phyloP scores from a whole-genome alignment of 2,797 vertebrate genomes.

The Bovichtus diacanthus region DNA sequence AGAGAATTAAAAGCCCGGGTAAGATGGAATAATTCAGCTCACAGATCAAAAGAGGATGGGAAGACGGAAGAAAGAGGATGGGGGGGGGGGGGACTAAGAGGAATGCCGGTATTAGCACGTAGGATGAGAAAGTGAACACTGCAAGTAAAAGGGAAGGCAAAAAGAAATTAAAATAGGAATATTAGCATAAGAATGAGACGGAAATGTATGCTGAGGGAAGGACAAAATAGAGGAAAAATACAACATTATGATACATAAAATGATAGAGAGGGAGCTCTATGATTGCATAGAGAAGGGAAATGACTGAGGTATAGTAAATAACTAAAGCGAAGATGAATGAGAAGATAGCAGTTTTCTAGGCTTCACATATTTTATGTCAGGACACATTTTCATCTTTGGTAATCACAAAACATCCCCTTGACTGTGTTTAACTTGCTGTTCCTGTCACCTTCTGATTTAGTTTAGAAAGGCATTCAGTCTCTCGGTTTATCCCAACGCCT shows the following conservation, averaged over 20 bases:
- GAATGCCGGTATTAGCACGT: slow-evolving; percentile 66
- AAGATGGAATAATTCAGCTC: slow-evolving; percentile 82
- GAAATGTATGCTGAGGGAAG: slow-evolving; percentile 42
- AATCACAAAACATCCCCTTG: slow-evolving; percentile 38
- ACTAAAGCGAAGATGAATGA: slow-evolving; percentile 30
- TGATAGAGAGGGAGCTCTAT: slow-evolving; percentile 6
- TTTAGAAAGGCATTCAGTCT: slow-evolving; percentile 28
- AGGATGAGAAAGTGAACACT: slow-evolving; percentile 56
- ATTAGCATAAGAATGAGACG: slow-evolving; percentile 71
- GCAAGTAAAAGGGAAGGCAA: slow-evolving; percentile 51
- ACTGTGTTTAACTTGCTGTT: slow-evolving; percentile 31
- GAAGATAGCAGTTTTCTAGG: slow-evolving; percentile 24
- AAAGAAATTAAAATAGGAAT: slow-evolving; percentile 56
- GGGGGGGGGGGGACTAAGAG: slow-evolving; percentile 36
- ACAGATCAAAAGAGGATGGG: slow-evolving; percentile 73
- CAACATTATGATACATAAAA: slow-evolving; percentile 38
- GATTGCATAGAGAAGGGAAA: slow-evolving; percentile 30
- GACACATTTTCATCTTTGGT: slow-evolving; percentile 40
- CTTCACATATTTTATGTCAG: slow-evolving; percentile 17
- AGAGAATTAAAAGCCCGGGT: slow-evolving; percentile 81
- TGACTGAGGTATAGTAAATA: slow-evolving; percentile 12
- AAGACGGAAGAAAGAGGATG: slow-evolving; percentile 51
- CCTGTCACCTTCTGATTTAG: slow-evolving; percentile 19
- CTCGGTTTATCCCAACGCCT: slow-evolving; percentile 18
- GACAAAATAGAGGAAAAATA: slow-evolving; percentile 44